phyloP scores from a whole-genome alignment of 1,140 invertebrate species.

The Apolygus lucorum region DNA sequence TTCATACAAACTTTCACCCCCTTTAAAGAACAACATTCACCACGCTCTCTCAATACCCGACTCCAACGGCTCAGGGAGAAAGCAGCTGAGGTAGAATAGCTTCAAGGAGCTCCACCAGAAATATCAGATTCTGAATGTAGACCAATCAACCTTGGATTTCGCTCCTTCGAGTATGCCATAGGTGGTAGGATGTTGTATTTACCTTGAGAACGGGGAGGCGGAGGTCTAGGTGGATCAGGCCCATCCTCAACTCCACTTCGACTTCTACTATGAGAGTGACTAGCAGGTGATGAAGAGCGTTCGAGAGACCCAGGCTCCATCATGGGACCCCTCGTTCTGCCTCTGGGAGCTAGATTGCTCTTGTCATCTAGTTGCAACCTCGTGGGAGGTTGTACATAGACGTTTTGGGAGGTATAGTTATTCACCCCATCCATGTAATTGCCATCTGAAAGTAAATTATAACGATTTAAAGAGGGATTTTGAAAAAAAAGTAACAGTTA shows the following conservation, averaged over 20 bases:
- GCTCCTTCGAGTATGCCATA: too few species aligned
- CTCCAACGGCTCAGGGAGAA: too few species aligned
- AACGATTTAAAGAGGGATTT: too few species aligned
- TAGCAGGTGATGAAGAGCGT: constrained; percentile 39
- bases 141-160: too few species aligned
- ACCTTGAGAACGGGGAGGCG: constrained; percentile 61
- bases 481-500: too few species aligned
- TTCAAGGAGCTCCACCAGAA: too few species aligned
- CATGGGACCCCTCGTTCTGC: constrained; percentile 59
- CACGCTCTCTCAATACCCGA: too few species aligned
- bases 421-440: constrained; percentile 39
- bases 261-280: constrained; percentile 35
- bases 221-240: constrained; percentile 65
- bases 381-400: constrained; percentile 83
- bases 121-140: too few species aligned
- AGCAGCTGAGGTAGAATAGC: too few species aligned
- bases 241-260: constrained; percentile 36
- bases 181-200: neutral
- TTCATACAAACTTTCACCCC: too few species aligned
- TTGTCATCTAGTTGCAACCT: constrained; percentile 52
- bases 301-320: constrained; percentile 54
- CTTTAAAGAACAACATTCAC: too few species aligned
- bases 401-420: constrained; percentile 75
- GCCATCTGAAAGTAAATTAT: constrained; percentile 34
- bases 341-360: constrained; percentile 57